These are phyloP conservation scores for Diabrotica balteata DNA, from an alignment of 2,888 invertebrate species.

Conservation along the genomic window DNA sequence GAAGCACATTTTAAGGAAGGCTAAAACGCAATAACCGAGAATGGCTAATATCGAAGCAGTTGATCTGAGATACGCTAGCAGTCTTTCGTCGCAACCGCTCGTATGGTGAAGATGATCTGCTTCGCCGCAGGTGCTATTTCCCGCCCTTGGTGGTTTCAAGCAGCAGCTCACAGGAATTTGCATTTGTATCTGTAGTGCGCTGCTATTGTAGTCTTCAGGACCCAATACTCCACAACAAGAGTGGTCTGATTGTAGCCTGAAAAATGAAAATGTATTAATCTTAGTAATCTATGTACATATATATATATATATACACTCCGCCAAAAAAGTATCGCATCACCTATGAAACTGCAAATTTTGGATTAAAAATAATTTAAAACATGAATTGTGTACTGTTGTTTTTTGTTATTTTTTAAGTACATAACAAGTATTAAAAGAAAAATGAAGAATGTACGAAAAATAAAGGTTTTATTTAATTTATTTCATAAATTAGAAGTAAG, in stretches of 20 bases:
- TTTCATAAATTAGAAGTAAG: no score
- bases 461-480: no score
- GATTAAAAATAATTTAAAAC: no score
- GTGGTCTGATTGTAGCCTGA: constrained; percentile 72
- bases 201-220: constrained; percentile 61
- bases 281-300: no score
- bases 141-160: constrained; percentile 47
- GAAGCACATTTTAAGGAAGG: constrained; percentile 89
- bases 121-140: constrained; percentile 41
- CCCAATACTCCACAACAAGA: constrained; percentile 78
- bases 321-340: no score
- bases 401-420: no score
- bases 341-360: no score
- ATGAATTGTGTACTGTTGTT: no score
- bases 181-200: constrained; percentile 35
- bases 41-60: constrained; percentile 81
- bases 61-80: constrained; percentile 77
- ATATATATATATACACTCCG: no score
- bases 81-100: constrained; percentile 75
- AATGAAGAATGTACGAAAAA: no score
- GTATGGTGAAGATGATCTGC: constrained; percentile 51
- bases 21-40: constrained; percentile 86
- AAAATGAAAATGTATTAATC: background rate
- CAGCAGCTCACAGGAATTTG: constrained; percentile 52
- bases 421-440: no score